Base-by-base conservation (phyloP, 2,113 vertebrate genomes). In the Ramphastos sulfuratus region DNA sequence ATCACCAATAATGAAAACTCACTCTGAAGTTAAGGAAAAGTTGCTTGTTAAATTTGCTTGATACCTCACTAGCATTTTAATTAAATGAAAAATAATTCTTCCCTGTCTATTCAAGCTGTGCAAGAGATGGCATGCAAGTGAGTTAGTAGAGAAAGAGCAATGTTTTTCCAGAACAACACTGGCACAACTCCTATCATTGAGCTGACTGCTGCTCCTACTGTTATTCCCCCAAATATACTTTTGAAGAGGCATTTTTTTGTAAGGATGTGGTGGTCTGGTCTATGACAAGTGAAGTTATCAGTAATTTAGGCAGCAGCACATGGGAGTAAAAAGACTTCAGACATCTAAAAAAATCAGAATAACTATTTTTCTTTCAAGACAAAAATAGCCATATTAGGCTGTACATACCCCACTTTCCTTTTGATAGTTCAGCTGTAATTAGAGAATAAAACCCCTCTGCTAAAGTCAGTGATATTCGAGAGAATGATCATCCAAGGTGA, bases 11-110 rank as follows among this genome's bases (percentile, higher is more conserved):
- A 85, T 19, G 71, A 80, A 80, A 71, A 11, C 23, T 80, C 33
- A 13, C 48, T 81, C 33, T 85, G 52, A 92, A 76, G 52, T 63
- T 70, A 87, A 77, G 37, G 64, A 89, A 87, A 85, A 85, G 24
- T 13, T 56, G 15, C 56, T 93, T 56, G 33, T 50, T 87, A 64
- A 67, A 74, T 67, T 80, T 64, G 13, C 78, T 87, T 94, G 61
- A 61, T 85, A 82, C 61, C 30, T 85, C 65, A 83, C 48, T 79
- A 85, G 28, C 28, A 94, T 93, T 87, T 83, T 83, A 96, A 87
- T 94, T 82, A 94, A 91, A 91, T 64, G 54, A 65, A 77, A 92
- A 67, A 19, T 82, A 63, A 64, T 87, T 87, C 65, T 91, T 85
- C 44, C 28, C 58, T 50, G 35, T 42, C 87, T 37, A 75, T 67